A percentile compares a stretch with the other conserved stretches of the same genome.
Conservation (phyloP, 2,888 invertebrate genomes). For the Falcaria lacertinaria region DNA sequence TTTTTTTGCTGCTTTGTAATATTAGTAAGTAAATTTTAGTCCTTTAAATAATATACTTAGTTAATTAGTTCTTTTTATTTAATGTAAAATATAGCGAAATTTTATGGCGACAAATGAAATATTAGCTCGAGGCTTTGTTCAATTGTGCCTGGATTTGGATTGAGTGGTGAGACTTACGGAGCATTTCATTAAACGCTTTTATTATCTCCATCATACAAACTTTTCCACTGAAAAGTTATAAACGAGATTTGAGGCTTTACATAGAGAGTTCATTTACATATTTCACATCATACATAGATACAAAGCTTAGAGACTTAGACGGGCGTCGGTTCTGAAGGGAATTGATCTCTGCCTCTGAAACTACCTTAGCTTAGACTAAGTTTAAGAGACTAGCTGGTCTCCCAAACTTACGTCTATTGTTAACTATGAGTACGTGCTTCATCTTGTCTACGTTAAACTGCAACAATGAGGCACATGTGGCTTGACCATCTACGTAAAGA, state of each 20-base stretch:
- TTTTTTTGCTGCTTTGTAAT: too few species aligned
- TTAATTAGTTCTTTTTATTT: neutral
- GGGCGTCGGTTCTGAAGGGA: neutral
- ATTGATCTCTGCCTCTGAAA: conserved; percentile 2
- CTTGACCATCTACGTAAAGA: too few species aligned
- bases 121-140: neutral
- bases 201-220: conserved; percentile 6
- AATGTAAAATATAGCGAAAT: neutral
- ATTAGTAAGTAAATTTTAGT: neutral
- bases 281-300: conserved; percentile 1
- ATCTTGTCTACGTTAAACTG: neutral
- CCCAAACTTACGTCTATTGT: neutral
- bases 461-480: neutral
- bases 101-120: neutral
- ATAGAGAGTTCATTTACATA: neutral
- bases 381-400: neutral
- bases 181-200: conserved; percentile 9
- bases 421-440: conserved; percentile 2
- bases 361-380: neutral
- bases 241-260: neutral
- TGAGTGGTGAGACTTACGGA: conserved; percentile 14
- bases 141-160: conserved; percentile 8
- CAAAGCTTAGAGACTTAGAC: neutral
- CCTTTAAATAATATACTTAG: neutral
- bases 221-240: conserved; percentile 2